Base-by-base conservation (phyloP, 2,888 invertebrate genomes). In the Caenorhabditis doughertyi region DNA sequence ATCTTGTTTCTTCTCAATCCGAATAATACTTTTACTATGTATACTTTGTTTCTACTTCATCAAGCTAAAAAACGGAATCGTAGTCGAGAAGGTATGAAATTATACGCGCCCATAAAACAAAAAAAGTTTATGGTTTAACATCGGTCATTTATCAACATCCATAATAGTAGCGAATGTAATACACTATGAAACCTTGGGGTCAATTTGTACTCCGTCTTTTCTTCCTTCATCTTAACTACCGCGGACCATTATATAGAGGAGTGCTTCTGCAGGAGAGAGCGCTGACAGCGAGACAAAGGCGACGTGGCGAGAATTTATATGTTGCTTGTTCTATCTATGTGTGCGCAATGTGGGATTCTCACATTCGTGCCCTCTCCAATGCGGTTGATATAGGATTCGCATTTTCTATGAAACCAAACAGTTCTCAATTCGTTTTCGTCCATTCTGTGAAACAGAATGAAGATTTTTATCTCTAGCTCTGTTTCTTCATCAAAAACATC, bases 31-130 rank as follows among this genome's bases (percentile, higher is more conserved):
- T 8, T 39, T 21, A 8, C 4, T 3, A 82, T 82, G 82, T 82
- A 82, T 64, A 79, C 82, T 7, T 44, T 77, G 44, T 82, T 82
- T 42, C 21, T 82, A 29, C 65, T 82, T n/a, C 82, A 73, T 68
- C 77, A 79, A n/a, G 72, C 81, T 5, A 72, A 62, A 68, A 68
- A 70, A 39, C 68, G 49, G 21, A 25, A 55, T 65, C 74, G 74
- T 13, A 64, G 32, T 27, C 64, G 55, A 25, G 79, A 79, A 79
- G 79, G 79, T 71, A 27, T 1, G 47, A 23, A 0, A n/a, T 39
- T 4, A 21, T 35, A 8, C 32, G 29, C 11, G 56, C 25, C 25
- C 16, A 42, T 27, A 55, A 73, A 64, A 55, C 21, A n/a, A 47
- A 0, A 42, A 39, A 39, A 39, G 13, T 13, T 5, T 32, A 32